These are phyloP conservation scores for Ommatoiulus sabulosus DNA, from an alignment of 2,888 invertebrate genomes.

Conservation along the genomic window DNA sequence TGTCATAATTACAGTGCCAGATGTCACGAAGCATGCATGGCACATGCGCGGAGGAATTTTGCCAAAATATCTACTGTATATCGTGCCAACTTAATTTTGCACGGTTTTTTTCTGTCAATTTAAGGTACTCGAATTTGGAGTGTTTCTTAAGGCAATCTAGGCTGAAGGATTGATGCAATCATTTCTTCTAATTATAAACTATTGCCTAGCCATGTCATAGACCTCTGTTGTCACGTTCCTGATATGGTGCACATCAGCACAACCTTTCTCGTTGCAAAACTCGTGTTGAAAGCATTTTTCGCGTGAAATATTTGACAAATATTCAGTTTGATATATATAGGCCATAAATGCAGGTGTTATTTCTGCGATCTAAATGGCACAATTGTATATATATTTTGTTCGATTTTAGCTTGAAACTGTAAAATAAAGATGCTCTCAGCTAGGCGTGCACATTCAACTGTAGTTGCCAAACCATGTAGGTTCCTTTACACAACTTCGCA, in stretches of 20 bases:
- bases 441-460: background rate
- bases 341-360: slow-evolving; percentile 1
- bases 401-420: background rate
- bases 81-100: background rate
- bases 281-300: background rate
- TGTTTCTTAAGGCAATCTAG: background rate
- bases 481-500: background rate
- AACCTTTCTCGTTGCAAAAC: background rate
- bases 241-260: background rate
- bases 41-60: background rate
- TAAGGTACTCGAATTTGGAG: background rate
- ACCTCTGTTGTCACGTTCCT: background rate
- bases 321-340: background rate
- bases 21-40: background rate
- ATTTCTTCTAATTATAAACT: background rate
- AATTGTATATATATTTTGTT: slow-evolving; percentile 35
- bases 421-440: background rate
- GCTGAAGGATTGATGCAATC: background rate
- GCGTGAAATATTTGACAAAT: background rate
- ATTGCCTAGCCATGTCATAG: background rate
- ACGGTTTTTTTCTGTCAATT: background rate
- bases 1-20: background rate
- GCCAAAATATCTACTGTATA: background rate
- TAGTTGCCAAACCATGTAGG: background rate
- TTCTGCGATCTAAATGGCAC: background rate